A percentile compares a stretch with the other conserved stretches of the same genome.
Evolutionary conservation across 2,797 vertebrate genomes (phyloP).

Genomic region (Apodemus agrarius): DNA sequence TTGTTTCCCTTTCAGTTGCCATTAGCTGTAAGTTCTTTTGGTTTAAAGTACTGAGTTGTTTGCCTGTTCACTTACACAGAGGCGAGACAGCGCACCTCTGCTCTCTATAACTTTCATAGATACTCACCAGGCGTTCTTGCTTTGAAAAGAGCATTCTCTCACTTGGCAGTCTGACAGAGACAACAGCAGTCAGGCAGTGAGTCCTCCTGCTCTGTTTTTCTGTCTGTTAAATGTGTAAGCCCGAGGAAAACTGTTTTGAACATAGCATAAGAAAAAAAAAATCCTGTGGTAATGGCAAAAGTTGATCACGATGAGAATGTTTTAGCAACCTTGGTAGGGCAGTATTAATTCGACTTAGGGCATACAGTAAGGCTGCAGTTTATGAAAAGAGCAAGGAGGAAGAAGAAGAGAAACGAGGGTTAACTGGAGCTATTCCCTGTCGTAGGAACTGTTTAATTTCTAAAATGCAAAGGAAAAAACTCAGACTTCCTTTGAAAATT

Average conservation of each 20-base stretch:
- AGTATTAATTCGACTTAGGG: background rate
- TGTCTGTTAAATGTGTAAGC: background rate
- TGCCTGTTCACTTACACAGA: background rate
- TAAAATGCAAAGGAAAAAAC: constrained; percentile 37
- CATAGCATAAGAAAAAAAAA: background rate
- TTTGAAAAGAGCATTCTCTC: background rate
- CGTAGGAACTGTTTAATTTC: constrained; percentile 24
- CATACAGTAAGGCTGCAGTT: background rate
- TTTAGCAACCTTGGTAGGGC: background rate
- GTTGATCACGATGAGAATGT: background rate
- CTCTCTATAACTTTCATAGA: constrained; percentile 31
- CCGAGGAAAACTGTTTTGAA: constrained; percentile 1
- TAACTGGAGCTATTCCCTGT: background rate
- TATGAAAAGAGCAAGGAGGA: constrained; percentile 7
- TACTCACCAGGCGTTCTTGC: background rate
- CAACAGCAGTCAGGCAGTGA: background rate
- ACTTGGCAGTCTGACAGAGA: constrained; percentile 1
- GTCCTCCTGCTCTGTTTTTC: background rate
- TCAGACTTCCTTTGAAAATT: constrained; percentile 21
- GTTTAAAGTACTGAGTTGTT: constrained; percentile 35
- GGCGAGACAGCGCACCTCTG: background rate
- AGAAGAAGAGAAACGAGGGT: background rate
- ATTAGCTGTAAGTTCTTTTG: constrained; percentile 51
- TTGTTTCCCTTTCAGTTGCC: constrained; percentile 26
- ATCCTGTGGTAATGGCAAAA: background rate